Evolutionary conservation across 2,113 vertebrate genomes (phyloP), one percentile per base, ranked within the genome.

Genomic region (Epinephelus cyanopodus): DNA sequence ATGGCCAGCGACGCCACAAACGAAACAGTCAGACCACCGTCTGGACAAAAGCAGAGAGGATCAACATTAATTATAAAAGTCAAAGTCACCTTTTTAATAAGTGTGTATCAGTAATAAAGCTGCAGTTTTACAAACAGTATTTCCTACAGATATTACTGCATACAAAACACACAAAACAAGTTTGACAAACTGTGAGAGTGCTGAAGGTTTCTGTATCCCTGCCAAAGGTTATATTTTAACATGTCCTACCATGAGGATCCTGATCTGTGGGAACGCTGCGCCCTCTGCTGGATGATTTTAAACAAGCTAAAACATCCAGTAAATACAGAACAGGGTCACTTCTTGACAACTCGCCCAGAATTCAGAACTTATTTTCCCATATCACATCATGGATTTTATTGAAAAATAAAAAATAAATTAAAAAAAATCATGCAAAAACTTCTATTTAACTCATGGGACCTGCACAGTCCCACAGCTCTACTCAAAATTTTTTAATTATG

Each of bases 1-100:
- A 99, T 99, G 85, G 98, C 98, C 37, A 99, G 92, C 0, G 98
- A 99, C 10, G 98, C 98, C 90, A 99, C 97, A 0, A 99, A 99
- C 0, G 98, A 99, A 85, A 85, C 98, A 99, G 93, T 99, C 98
- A 17, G 98, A 99, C 45, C 80, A 99, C 98, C 45, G 98, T 99
- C 98, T 99, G 77, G 17, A 82, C 71, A 85, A 33, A 21, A 67
- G 54, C 2, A 74, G 33, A 52, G 3, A 67, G 56, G 27, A 52
- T 10, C 18, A 14, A n/a, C 9, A 11, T 5, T 21, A 21, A 4
- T 18, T 7, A 52, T 2, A 15, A 2, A n/a, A 17, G 53, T 29
- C 8, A 27, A 27, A 17, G 47, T 18, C 1, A 19, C 8, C 1
- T 21, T 13, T 60, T 50, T 19, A 0, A 25, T n/a, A n/a, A 29